Evolutionary conservation across 2,888 invertebrate species (phyloP), one percentile per base, ranked within the genome.

Genomic region (Monoplex corrugatus): DNA sequence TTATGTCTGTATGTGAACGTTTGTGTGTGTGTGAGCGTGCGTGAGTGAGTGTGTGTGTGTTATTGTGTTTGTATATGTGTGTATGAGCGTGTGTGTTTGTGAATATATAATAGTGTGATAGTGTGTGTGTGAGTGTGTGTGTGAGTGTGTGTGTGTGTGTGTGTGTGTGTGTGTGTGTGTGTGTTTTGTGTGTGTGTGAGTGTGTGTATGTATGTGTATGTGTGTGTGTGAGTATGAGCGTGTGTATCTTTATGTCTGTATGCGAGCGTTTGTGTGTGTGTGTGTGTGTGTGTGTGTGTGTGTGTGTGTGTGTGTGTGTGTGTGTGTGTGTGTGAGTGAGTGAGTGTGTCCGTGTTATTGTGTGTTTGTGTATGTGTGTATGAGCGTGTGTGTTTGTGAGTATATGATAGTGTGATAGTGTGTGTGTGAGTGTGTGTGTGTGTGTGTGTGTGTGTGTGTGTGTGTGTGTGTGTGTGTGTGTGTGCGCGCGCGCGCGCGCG

Each of bases 1-100:
- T 35, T 38, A 16, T 75, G 75, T 35, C 35, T 35, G 75, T 75
- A 16, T 75, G 75, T 75, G 38, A 38, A 38, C 0, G 1, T 35
- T 35, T 75, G 38, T 75, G 75, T 75, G 75, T 75, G 38, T 75
- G 75, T 75, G 75, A 38, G 75, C 38, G 75, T 75, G 75, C 23
- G 75, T 75, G 75, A 38, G 75, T 75, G 75, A 3, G 72, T 72
- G 72, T 72, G 72, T 35, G 72, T 72, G 72, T 72, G 72, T 32
- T n/a, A n/a, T n/a, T n/a, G n/a, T n/a, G n/a, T n/a, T n/a, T n/a
- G n/a, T n/a, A n/a, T 72, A 2, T 72, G 72, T 72, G 72, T 72
- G 72, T 72, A 35, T 72, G 72, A 35, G 72, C 35, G 72, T 72
- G 35, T 72, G 72, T 72, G 72, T 72, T 32, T 72, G 72, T 32